Conservation (phyloP, 2,113 vertebrate genomes). For the Bambusicola thoracicus region DNA sequence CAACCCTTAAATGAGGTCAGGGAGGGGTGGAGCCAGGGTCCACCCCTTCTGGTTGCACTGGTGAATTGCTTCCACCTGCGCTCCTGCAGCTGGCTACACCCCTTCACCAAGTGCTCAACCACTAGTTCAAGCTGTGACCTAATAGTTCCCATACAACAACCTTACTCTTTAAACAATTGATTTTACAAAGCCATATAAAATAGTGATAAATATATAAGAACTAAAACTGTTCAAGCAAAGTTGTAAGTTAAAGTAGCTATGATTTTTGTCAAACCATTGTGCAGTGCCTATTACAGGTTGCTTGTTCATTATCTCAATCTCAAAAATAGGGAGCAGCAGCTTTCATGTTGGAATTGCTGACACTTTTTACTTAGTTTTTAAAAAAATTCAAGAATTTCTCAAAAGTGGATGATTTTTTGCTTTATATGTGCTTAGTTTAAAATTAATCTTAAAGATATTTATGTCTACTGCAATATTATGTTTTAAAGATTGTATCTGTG, state of each 20-base stretch:
- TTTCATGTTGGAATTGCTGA: neutral
- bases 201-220: neutral
- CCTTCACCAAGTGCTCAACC: no score
- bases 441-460: neutral
- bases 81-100: no score
- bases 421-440: neutral
- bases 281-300: neutral
- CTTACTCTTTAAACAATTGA: neutral
- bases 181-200: neutral
- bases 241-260: neutral
- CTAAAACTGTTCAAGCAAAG: neutral
- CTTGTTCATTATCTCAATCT: neutral
- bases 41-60: no score
- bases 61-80: no score
- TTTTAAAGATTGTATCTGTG: neutral
- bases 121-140: no score
- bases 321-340: neutral
- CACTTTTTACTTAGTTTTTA: fast-evolving
- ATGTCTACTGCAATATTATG: neutral
- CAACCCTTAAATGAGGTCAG: no score
- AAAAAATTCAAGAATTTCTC: neutral
- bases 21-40: no score
- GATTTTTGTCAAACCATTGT: neutral
- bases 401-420: neutral
- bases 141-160: no score